Base-by-base conservation (phyloP, 1,140 invertebrate genomes). In the Bombus terrestris region DNA sequence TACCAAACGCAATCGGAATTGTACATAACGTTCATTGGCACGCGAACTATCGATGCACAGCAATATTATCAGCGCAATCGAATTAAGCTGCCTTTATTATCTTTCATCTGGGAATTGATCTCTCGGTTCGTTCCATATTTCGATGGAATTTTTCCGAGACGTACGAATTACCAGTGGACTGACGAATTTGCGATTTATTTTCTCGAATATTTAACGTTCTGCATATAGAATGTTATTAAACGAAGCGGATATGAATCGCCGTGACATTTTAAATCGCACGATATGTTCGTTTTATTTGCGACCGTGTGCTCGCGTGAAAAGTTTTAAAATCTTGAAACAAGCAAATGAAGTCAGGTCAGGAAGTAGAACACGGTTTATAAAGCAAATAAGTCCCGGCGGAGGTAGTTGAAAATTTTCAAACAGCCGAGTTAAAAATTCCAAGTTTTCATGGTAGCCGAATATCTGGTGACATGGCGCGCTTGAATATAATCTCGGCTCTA, bases 361-460 rank as follows among this genome's bases (percentile, higher is more conserved):
- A n/a, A 9, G 15, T 35, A 22, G 62, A 71, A 32, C 15, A 39
- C 35, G 9, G 22, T 28, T 28, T 47, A 32, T 28, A 4, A 57
- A 57, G 73, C 3, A 41, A 81, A 73, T 41, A 83, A 76, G 66
- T 72, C 32, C 6, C 37, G 32, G 22, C 2, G 53, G n/a, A 62
- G 53, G 13, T 47, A 15, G 18, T 62, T 47, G 68, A 37, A 35
- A 85, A 79, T 80, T 85, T 85, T 22, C 76, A 62, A 85, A 79
- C n/a, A 79, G 64, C 25, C 68, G 64, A 22, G 75, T 39, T 62
- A 59, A 85, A 85, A 85, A 85, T 80, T 79, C 47, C 25, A 84
- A 79, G 66, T 84, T 76, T 79, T 47, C 47, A 28, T 72, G 66
- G 64, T 39, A 43, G 64, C 37, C 37, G 39, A 71, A 57, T 79